A percentile compares a stretch with the other conserved stretches of the same genome.
These are phyloP conservation scores for Engraulis encrasicolus DNA, from an alignment of 2,113 vertebrate species.

Conservation along the genomic window DNA sequence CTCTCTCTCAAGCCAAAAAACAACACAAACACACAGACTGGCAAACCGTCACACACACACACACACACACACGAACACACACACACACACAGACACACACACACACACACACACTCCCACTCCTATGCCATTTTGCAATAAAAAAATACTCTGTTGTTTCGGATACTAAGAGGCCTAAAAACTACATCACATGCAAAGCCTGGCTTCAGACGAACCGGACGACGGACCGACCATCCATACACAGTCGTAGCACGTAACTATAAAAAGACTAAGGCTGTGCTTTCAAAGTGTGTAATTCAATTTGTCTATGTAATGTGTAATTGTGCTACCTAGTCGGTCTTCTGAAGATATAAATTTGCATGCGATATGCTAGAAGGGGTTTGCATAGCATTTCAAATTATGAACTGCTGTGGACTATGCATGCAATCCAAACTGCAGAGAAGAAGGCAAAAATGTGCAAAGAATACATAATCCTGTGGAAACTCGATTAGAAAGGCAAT, in stretches of 20 bases:
- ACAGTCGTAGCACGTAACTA: too few species aligned
- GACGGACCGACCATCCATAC: too few species aligned
- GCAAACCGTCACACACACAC: too few species aligned
- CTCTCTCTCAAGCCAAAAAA: too few species aligned
- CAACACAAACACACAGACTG: too few species aligned
- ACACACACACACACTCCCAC: conserved; percentile 7
- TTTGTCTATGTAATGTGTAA: neutral
- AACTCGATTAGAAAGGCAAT: neutral
- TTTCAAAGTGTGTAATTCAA: neutral
- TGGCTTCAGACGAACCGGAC: too few species aligned
- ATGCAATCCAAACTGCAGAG: neutral
- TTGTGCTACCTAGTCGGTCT: neutral
- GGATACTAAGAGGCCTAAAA: too few species aligned
- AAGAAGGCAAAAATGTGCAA: neutral
- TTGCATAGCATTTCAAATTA: neutral
- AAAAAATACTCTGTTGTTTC: too few species aligned
- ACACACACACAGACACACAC: neutral
- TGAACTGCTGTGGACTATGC: neutral
- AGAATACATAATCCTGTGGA: neutral
- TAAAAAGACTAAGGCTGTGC: too few species aligned
- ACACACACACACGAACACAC: neutral
- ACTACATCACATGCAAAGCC: too few species aligned
- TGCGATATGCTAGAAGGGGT: neutral
- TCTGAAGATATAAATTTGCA: neutral
- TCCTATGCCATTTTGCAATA: too few species aligned